phyloP scores from a whole-genome alignment of 23 tunicate species.

The Styela clava region DNA sequence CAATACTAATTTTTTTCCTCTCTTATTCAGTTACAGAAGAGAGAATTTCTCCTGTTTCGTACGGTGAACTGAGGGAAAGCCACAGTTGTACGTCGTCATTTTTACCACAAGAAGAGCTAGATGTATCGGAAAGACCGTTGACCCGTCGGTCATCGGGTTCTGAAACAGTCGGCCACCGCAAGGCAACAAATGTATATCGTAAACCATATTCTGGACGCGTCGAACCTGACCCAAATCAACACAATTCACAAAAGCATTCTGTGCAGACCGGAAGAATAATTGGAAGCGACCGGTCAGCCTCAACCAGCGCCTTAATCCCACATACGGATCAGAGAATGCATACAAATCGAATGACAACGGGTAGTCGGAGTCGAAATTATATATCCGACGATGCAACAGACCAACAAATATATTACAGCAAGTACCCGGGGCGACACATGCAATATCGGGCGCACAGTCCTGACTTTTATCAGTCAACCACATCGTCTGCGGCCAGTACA shows the following conservation, averaged over 20 bases:
- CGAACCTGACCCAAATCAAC: neutral
- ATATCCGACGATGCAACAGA: neutral
- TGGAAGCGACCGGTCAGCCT: neutral
- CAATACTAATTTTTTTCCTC: too few species aligned
- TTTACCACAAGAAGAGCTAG: neutral
- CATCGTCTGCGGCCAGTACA: slow-evolving; percentile 9
- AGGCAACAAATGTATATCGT: neutral
- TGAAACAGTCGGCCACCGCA: neutral
- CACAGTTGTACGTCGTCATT: slow-evolving; percentile 5
- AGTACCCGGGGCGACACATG: neutral
- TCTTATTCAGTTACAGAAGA: neutral
- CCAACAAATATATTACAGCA: neutral
- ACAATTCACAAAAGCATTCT: neutral
- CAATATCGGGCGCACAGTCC: slow-evolving; percentile 3
- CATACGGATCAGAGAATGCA: neutral
- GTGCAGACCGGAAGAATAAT: neutral
- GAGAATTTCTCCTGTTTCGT: neutral
- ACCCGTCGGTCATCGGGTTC: neutral
- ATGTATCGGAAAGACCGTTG: neutral
- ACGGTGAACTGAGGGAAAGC: neutral
- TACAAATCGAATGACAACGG: neutral
- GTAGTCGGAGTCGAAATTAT: neutral
- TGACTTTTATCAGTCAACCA: neutral
- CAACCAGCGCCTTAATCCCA: slow-evolving; percentile 6
- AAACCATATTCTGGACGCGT: neutral